Evolutionary conservation across 2,797 vertebrate genomes (phyloP), one percentile per base, ranked within the genome.

Genomic region (Rhinogobio ventralis): DNA sequence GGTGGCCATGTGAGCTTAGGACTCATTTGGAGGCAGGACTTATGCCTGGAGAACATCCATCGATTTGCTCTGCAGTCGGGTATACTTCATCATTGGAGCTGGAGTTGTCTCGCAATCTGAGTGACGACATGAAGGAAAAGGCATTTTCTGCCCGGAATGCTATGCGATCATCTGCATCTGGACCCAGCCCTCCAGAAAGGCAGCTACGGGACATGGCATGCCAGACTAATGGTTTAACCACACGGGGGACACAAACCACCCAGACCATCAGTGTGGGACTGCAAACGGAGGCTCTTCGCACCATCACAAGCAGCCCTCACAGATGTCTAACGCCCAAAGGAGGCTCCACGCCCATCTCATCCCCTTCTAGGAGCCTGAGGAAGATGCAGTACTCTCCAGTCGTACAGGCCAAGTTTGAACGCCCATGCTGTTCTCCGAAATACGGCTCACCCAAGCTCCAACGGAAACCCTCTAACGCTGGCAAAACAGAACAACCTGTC

Each of bases 51-150:
- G 96, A 94, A 39, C 95, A 87, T 69, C 88, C 93, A 13, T 92
- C 96, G 36, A 92, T 97, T 90, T 97, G 97, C 90, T 91, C 96
- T 87, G 93, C 97, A 0, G 93, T 97, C 84, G 95, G 96, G 30
- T 98, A 96, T 82, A 89, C 97, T 36, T 94, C 97, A 7, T 92
- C 96, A 0, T 90, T 98, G 91, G 95, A 95, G 92, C 93, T 99
- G 62, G 96, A 98, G 92, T 94, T 99, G 89, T 96, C 97, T 79
- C 95, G 96, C 89, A 99, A 99, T 91, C 90, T 99, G 96, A 99
- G 98, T 0, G 98, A 99, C 0, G 98, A 99, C 88, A 99, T 99
- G 98, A 99, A 99, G 92, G 98, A 99, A 91, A 98, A 98, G 0
- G 98, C 98, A 20, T 98, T 97, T 91, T 99, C 97, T 0, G 96